phyloP scores from a whole-genome alignment of 2,888 invertebrate species.

The Philhelius pedissequus region DNA sequence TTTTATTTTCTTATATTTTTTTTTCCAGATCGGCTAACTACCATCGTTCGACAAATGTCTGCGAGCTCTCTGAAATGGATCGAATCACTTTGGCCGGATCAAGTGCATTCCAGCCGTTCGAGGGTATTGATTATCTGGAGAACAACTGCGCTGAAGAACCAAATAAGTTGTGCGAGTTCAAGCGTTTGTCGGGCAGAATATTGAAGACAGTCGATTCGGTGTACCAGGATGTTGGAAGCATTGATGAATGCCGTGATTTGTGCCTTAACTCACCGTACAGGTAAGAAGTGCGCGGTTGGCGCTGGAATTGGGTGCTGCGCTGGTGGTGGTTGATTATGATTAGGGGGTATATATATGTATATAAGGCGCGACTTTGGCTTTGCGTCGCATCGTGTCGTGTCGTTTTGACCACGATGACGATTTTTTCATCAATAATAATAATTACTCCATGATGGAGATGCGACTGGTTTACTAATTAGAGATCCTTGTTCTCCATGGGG shows the following conservation, averaged over 20 bases:
- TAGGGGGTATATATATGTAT: neutral
- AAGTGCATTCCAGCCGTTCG: constrained; percentile 85
- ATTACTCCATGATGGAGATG: constrained; percentile 41
- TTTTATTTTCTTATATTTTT: neutral
- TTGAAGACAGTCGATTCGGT: constrained; percentile 95
- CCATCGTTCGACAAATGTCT: constrained; percentile 90
- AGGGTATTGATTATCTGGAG: constrained; percentile 90
- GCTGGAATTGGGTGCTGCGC: neutral
- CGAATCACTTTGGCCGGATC: constrained; percentile 92
- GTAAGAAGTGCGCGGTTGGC: constrained; percentile 69
- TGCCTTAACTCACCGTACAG: constrained; percentile 93
- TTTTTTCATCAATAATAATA: constrained; percentile 50
- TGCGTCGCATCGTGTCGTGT: neutral
- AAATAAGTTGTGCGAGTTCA: constrained; percentile 94
- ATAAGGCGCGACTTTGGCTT: neutral
- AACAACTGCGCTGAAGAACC: constrained; percentile 96
- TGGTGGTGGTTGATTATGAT: constrained; percentile 47
- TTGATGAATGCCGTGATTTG: constrained; percentile 92
- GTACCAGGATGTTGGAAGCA: constrained; percentile 91
- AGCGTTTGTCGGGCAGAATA: constrained; percentile 91
- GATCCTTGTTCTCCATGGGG: constrained; percentile 58
- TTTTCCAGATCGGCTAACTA: constrained; percentile 91
- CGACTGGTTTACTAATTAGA: constrained; percentile 67
- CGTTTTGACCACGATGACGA: constrained; percentile 40
- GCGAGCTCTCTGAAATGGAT: constrained; percentile 94